Base-by-base conservation (phyloP, 2,113 vertebrate genomes). In the Cheilinus undulatus region DNA sequence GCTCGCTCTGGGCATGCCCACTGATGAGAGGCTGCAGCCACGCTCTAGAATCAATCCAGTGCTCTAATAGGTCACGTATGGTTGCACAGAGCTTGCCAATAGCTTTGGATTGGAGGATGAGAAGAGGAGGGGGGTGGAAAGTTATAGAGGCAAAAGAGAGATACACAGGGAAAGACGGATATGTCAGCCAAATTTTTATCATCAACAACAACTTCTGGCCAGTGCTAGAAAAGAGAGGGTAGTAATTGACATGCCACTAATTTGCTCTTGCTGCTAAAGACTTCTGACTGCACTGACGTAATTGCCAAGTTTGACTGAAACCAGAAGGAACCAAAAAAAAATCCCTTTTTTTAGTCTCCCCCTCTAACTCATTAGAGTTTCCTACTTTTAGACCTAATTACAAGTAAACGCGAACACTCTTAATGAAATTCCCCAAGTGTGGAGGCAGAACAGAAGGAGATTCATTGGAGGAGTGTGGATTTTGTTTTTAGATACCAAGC, bases 51-150 rank as follows among this genome's bases (percentile, higher is more conserved):
- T 93, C 92, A 92, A 93, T 94, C 89, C 89, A 84, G 65, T 38
- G 63, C 89, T 88, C 91, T 93, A 94, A 93, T 94, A 94, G 93
- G 92, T 92, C 94, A 94, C 89, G 89, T 91, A 87, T 92, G 92
- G 77, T 79, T 82, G 90, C 90, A 76, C 88, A 80, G 45, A 46
- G 69, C 75, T 89, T 89, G 91, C 92, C 90, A 92, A 90, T 91
- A 92, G 87, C 66, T 59, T 83, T 89, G 82, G 82, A 78, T 69
- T 77, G 75, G 72, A 76, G 80, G 87, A 69, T 66, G 60, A 84
- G 61, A 78, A 30, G 58, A 78, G 34, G 22, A 59, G 69, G 56
- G 42, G 26, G 43, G 49, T 7, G 51, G 48, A 64, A 63, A 64
- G 52, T 75, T 43, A 53, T 26, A 60, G 60, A 20, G 19, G 54